Evolutionary conservation across 2,797 vertebrate genomes (phyloP).

Genomic region (Telmatherina bonti): DNA sequence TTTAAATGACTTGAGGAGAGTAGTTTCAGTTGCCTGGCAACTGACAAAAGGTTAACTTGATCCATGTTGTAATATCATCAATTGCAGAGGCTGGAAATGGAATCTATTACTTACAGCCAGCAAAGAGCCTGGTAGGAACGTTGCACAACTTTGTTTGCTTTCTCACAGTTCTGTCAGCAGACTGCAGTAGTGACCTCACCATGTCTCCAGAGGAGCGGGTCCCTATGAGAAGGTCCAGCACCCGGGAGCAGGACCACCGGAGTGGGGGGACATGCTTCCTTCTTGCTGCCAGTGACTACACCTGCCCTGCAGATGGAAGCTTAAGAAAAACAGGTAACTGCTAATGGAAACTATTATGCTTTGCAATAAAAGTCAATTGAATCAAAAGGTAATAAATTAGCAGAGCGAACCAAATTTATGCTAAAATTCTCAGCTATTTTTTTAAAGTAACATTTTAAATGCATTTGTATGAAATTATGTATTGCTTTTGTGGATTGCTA

Average conservation of each 20-base stretch:
- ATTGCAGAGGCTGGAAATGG: background rate
- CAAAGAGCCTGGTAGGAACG: background rate
- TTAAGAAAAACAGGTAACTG: slow-evolving; percentile 92
- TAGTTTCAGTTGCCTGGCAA: background rate
- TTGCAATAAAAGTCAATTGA: background rate
- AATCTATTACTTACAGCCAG: background rate
- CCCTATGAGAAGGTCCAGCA: slow-evolving; percentile 92
- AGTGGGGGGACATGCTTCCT: slow-evolving; percentile 94
- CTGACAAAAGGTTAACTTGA: background rate
- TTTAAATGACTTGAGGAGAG: no score
- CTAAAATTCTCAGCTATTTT: background rate
- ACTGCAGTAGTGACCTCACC: slow-evolving; percentile 96
- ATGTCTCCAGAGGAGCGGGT: slow-evolving; percentile 92
- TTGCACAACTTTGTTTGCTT: background rate
- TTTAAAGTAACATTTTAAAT: background rate
- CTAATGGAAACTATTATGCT: background rate
- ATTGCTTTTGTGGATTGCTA: slow-evolving; percentile 22
- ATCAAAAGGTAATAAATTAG: background rate
- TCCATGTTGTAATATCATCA: background rate
- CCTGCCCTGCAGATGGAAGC: slow-evolving; percentile 91
- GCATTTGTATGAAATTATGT: slow-evolving; percentile 4
- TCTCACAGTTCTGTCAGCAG: slow-evolving; percentile 89
- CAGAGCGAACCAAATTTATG: background rate
- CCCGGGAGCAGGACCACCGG: slow-evolving; percentile 91
- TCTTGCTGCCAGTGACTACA: slow-evolving; percentile 94